Evolutionary conservation across 2,797 vertebrate genomes (phyloP).

Genomic region (Hoplostethus atlanticus): DNA sequence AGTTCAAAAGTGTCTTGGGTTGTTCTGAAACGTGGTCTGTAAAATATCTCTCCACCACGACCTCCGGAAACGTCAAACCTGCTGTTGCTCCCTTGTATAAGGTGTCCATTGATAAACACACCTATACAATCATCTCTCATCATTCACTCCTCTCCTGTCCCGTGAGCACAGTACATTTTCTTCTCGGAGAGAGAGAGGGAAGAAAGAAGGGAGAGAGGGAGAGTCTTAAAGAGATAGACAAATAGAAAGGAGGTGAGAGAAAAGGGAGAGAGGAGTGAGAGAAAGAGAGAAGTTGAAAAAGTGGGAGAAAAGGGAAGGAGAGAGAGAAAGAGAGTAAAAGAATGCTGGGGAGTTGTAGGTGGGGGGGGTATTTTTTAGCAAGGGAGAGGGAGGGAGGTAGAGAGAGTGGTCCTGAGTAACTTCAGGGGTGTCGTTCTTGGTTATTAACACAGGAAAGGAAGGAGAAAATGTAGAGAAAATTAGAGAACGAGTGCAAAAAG

Average conservation of each 20-base stretch:
- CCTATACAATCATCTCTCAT: neutral
- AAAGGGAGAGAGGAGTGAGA: neutral
- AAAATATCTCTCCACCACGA: too few relatives aligned
- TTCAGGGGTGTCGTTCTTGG: conserved; percentile 5
- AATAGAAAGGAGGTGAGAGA: neutral
- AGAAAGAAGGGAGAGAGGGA: neutral
- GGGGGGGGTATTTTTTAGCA: too few relatives aligned
- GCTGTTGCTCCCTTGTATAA: too few relatives aligned
- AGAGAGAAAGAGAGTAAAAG: too few relatives aligned
- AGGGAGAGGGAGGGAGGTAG: neutral
- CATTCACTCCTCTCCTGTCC: neutral
- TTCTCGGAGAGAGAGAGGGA: conserved; percentile 19
- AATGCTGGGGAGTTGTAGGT: too few relatives aligned
- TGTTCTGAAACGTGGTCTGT: too few relatives aligned
- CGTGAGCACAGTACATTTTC: neutral
- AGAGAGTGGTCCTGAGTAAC: neutral
- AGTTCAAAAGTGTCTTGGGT: too few relatives aligned
- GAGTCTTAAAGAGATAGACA: conserved; percentile 19
- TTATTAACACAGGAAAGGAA: neutral
- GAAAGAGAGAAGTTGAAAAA: neutral
- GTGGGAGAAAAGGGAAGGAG: neutral
- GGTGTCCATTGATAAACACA: neutral
- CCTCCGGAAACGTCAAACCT: too few relatives aligned
- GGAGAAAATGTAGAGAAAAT: too few relatives aligned
- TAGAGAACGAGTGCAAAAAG: neutral